These are phyloP conservation scores for Lissonota sp. DNA, from an alignment of 2,888 invertebrate genomes.

Conservation along the genomic window DNA sequence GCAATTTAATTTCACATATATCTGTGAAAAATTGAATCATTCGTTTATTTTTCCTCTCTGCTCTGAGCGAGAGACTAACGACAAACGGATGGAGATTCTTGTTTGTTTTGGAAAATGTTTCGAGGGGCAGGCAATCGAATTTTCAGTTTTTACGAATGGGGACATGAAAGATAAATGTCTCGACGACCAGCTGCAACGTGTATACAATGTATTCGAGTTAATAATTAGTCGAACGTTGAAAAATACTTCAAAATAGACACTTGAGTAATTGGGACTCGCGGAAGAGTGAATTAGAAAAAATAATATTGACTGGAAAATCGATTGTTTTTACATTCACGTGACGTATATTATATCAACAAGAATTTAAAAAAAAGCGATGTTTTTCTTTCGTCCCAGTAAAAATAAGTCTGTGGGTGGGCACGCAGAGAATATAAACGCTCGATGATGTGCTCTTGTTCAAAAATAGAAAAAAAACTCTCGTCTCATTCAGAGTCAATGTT, in stretches of 20 bases:
- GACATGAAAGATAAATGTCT: not conserved
- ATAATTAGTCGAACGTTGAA: no score
- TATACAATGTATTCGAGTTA: no score
- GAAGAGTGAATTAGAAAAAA: not conserved
- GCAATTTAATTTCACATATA: slow-evolving; percentile 19
- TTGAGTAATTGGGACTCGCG: not conserved
- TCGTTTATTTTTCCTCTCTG: not conserved
- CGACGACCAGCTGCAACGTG: not conserved
- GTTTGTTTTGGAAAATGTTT: not conserved
- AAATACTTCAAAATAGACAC: no score
- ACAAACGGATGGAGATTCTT: slow-evolving; percentile 9
- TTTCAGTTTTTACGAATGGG: not conserved
- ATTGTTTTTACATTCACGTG: not conserved
- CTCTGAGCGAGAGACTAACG: not conserved
- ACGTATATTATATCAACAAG: slow-evolving; percentile 8
- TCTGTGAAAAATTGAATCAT: not conserved
- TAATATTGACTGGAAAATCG: not conserved
- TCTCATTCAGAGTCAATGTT: slow-evolving; percentile 7
- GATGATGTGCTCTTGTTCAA: slow-evolving; percentile 5
- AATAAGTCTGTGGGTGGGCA: slow-evolving; percentile 12
- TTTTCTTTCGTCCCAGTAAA: not conserved
- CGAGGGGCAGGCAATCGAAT: slow-evolving; percentile 9
- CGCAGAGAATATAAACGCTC: not conserved
- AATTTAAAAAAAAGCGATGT: not conserved
- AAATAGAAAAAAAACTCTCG: slow-evolving; percentile 21